Base-by-base conservation (phyloP, 2,797 vertebrate species). In the Melanogrammus aeglefinus region DNA sequence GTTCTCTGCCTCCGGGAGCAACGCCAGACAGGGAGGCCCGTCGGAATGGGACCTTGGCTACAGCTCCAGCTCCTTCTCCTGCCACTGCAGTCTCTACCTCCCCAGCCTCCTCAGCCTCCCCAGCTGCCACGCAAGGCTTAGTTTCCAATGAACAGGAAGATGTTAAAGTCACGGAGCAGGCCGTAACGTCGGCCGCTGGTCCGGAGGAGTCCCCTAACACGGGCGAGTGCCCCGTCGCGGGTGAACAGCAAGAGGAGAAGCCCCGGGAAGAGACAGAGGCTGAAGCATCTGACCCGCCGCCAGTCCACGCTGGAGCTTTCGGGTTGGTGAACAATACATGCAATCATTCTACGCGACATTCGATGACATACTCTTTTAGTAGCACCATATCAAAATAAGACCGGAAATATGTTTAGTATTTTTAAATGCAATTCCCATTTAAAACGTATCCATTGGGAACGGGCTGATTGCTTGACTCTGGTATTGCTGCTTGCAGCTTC, bases 231-330 rank as follows among this genome's bases (percentile, higher is more conserved):
- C 44, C 77, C 1, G 41, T 74, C 8, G 47, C 85, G 8, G 74
- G 80, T 33, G 31, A 78, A 4, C 79, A 78, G n/a, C 63, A 82
- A 18, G 91, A 91, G 31, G 88, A 91, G 47, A 90, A 82, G 66
- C 80, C 75, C 1, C 83, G 78, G 77, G 87, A 90, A 72, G 85
- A 86, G 9, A 47, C 85, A 27, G 82, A 80, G 24, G 88, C 81
- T 71, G 79, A 86, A 39, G 75, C 82, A 0, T 63, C 80, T 24
- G 80, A 81, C 75, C 77, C 87, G 2, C 76, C 78, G 13, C 79
- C 88, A 38, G 81, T 85, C 39, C 83, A 77, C 18, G 87, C 87
- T 21, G 88, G 89, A 72, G 87, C 86, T 72, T 84, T 91, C 77
- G 92, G 92, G 93, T 94, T 63, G 57, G 84, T 72, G 72, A 73